phyloP scores from a whole-genome alignment of 2,888 invertebrate species.

The Actias luna region DNA sequence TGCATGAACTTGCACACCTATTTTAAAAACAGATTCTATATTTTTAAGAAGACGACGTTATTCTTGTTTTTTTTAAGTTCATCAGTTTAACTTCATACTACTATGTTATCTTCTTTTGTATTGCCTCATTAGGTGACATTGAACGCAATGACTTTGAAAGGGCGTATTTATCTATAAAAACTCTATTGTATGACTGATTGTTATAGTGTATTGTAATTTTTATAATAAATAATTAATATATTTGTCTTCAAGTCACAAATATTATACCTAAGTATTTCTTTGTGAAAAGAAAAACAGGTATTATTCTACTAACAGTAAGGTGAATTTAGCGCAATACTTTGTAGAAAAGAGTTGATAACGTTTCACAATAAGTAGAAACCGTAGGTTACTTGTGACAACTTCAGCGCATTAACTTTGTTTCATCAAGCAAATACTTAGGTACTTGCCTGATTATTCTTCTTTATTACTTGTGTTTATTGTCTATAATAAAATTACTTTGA shows the following conservation, averaged over 20 bases:
- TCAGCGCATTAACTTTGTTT: neutral
- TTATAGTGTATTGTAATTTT: neutral
- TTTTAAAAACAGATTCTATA: no score
- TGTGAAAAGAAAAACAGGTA: neutral
- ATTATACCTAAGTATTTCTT: no score
- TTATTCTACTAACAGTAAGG: neutral
- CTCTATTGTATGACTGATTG: neutral
- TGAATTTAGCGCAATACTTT: neutral
- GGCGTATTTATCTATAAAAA: neutral
- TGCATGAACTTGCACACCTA: no score
- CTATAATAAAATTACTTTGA: neutral
- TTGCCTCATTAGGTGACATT: constrained; percentile 1
- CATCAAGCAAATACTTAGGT: neutral
- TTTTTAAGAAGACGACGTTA: no score
- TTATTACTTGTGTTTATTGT: neutral
- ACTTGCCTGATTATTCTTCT: neutral
- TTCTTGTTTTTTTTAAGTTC: neutral
- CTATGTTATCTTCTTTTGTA: neutral
- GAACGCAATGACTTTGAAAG: constrained; percentile 10
- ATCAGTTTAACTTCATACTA: neutral
- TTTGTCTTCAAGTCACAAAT: neutral
- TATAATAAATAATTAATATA: neutral
- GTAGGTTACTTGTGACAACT: neutral
- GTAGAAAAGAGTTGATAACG: neutral
- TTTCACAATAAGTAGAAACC: neutral